Evolutionary conservation across 2,888 invertebrate species (phyloP), one percentile per base, ranked within the genome.

Genomic region (Tetropium fuscum): DNA sequence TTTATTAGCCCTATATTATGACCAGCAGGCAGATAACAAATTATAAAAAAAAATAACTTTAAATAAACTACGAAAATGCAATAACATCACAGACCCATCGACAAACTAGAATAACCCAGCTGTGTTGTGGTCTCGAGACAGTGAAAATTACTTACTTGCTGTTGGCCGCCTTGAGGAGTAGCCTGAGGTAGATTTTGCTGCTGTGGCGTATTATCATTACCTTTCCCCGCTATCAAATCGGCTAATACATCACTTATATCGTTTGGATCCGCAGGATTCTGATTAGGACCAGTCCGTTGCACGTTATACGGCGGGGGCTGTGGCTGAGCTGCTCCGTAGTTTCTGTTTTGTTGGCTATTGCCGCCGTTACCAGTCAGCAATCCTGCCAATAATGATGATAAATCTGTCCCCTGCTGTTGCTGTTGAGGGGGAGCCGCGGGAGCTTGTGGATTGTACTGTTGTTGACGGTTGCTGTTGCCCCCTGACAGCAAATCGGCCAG

Each of bases 391-490:
- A 64, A 11, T 6, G 63, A 41, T 4, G 48, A 44, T 6, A 60
- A 47, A 40, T 60, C 58, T 7, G 49, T 25, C 10, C 63, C 59
- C 53, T 54, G 45, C 0, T 49, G 20, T 25, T 58, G 63, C 6
- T 7, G 2, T 27, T 3, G 7, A n/a, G n/a, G n/a, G n/a, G n/a
- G n/a, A n/a, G n/a, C n/a, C n/a, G n/a, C n/a, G 22, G 49, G 56
- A n/a, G 43, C 13, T 53, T 55, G 51, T 53, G 36, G 58, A 11
- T 51, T 40, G 15, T 54, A n/a, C 15, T 34, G 34, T 8, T 2
- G n/a, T 34, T 34, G 34, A 2, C 15, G 34, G n/a, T n/a, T n/a
- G n/a, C n/a, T n/a, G n/a, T n/a, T n/a, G n/a, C n/a, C n/a, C n/a
- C n/a, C n/a, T n/a, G n/a, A n/a, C n/a, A n/a, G n/a, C n/a, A n/a